Evolutionary conservation across 2,888 invertebrate genomes (phyloP), one percentile per base, ranked within the genome.

Genomic region (Abscondita cerata): DNA sequence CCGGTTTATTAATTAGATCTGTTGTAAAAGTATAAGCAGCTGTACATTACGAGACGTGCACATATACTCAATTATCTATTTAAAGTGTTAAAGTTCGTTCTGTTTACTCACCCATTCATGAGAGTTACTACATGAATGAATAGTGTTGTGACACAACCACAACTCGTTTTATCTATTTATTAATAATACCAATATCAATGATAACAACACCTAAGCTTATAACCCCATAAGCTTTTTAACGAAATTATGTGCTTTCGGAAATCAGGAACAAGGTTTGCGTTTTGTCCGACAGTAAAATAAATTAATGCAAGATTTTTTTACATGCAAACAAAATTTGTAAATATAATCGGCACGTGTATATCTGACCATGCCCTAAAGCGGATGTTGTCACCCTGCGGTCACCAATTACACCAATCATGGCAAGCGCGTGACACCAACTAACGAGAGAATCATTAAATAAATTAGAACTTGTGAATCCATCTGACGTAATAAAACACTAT

Each of bases 81-180:
- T 68, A 68, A 68, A 62, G 65, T 67, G 68, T 62, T 67, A 62
- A 54, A 68, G 68, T 67, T 68, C 68, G 65, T 64, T 62, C 62
- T 66, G 66, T 64, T 67, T 65, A 68, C 65, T 67, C 68, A 59
- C 65, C 64, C 68, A 68, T 68, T 67, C 63, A 67, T 67, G 59
- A 65, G 59, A 55, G 52, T 44, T 57, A 59, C 44, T 59, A 25
- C 19, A 65, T 65, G 65, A 65, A 65, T 65, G 59, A 65, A 52
- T 57, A 56, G 41, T 59, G 59, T 56, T 60, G 60, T 64, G 64
- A 64, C 64, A 64, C 62, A 60, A 57, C 60, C 25, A 25, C 25
- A 9, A 41, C 13, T 18, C 41, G n/a, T 15, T 18, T 16, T 11
- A 41, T 41, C 18, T 16, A 46, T 12, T 46, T 46, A 6, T 12